A percentile compares a stretch with the other conserved stretches of the same genome.
Conservation (phyloP, 2,113 vertebrate species). For the Hypanus sabinus region DNA sequence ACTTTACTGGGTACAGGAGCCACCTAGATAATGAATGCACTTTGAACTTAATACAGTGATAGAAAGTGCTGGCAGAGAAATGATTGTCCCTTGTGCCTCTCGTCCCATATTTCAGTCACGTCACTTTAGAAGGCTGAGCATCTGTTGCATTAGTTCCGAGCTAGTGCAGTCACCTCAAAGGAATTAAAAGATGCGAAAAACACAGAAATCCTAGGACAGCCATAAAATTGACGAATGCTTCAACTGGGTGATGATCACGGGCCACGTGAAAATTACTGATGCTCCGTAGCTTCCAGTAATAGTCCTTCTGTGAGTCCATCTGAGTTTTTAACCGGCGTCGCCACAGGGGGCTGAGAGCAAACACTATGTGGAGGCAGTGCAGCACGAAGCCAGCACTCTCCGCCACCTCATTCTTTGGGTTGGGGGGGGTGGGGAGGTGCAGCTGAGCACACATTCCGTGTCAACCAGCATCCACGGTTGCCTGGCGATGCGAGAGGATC, state of each 20-base stretch:
- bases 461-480: background rate
- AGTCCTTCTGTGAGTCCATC: background rate
- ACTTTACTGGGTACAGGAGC: too few relatives aligned
- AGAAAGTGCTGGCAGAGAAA: too few relatives aligned
- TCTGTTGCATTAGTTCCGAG: too few relatives aligned
- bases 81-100: background rate
- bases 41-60: background rate
- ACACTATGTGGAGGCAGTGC: background rate
- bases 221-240: background rate
- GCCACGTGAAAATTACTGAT: background rate
- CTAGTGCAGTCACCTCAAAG: too few relatives aligned
- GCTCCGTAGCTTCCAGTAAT: background rate
- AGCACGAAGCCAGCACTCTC: background rate
- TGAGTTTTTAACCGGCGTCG: background rate
- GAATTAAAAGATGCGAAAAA: too few relatives aligned
- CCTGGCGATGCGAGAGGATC: background rate
- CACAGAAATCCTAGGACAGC: background rate
- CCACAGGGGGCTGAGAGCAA: background rate
- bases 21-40: too few relatives aligned
- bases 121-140: too few relatives aligned
- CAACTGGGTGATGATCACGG: background rate
- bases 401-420: background rate
- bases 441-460: conserved; percentile 17
- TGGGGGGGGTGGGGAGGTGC: background rate
- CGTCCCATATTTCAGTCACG: too few relatives aligned